Conservation (phyloP, 2,113 vertebrate genomes). For the Xyrauchen texanus region DNA sequence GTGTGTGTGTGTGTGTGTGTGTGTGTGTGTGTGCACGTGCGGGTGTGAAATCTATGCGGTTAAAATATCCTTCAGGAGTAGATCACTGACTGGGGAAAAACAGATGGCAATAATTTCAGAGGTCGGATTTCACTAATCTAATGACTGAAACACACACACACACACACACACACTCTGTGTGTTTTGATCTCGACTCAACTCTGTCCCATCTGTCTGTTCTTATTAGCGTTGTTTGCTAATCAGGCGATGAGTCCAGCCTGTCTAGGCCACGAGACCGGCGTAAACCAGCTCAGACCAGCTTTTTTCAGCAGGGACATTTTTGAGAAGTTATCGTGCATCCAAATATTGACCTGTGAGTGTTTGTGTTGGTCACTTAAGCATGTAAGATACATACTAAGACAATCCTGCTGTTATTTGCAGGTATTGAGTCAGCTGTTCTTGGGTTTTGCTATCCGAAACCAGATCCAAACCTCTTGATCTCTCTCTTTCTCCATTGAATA, state of each 20-base stretch:
- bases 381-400: neutral
- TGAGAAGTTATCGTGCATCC: too few relatives aligned
- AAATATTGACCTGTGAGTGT: neutral
- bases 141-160: neutral
- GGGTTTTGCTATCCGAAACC: neutral
- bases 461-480: slow-evolving; percentile 4
- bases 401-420: neutral
- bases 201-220: too few relatives aligned
- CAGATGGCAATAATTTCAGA: neutral
- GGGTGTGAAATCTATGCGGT: slow-evolving; percentile 45
- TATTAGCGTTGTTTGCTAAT: too few relatives aligned
- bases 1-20: too few relatives aligned
- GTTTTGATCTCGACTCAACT: too few relatives aligned
- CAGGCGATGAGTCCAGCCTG: too few relatives aligned
- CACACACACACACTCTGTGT: too few relatives aligned
- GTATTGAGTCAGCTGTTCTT: slow-evolving; percentile 45
- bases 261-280: too few relatives aligned
- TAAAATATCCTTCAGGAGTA: slow-evolving; percentile 56
- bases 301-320: too few relatives aligned
- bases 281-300: too few relatives aligned
- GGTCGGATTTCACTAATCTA: neutral
- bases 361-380: too few relatives aligned
- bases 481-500: slow-evolving; percentile 62
- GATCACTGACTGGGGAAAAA: neutral
- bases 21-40: too few relatives aligned